Conservation (phyloP, 2,113 vertebrate species). For the Damaliscus lunatus region DNA sequence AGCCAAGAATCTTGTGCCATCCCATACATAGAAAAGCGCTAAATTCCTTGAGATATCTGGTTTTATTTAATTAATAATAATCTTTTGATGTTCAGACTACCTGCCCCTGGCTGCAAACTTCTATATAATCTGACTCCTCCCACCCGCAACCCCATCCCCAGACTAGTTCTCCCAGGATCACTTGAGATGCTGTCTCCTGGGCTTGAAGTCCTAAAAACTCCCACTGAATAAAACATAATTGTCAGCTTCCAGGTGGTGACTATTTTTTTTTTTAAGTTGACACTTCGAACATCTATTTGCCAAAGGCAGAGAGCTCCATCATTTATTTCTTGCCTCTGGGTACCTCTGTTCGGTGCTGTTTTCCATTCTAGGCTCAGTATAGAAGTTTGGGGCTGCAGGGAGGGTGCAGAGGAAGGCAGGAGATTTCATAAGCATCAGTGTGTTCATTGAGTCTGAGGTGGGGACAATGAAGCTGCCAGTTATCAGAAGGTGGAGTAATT, state of each 20-base stretch:
- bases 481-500: conserved; percentile 53
- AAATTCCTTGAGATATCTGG: not conserved
- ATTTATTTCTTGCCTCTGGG: not conserved
- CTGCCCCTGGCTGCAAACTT: not conserved
- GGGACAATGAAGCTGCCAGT: not conserved
- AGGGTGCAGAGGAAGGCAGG: not conserved
- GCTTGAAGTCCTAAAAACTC: not conserved
- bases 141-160: not conserved
- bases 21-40: not conserved
- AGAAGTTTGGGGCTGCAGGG: too few species aligned
- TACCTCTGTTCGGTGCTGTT: not conserved
- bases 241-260: not conserved
- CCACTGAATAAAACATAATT: not conserved
- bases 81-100: not conserved
- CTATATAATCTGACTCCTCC: not conserved
- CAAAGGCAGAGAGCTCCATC: not conserved
- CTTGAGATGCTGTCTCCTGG: not conserved
- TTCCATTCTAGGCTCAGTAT: not conserved
- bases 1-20: not conserved
- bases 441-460: not conserved
- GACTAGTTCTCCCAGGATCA: not conserved
- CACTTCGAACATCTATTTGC: not conserved
- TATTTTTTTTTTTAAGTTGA: not conserved
- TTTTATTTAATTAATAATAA: not conserved
- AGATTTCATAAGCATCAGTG: not conserved